Conservation (phyloP, 2,797 vertebrate species). For the Buceros bicornis region DNA sequence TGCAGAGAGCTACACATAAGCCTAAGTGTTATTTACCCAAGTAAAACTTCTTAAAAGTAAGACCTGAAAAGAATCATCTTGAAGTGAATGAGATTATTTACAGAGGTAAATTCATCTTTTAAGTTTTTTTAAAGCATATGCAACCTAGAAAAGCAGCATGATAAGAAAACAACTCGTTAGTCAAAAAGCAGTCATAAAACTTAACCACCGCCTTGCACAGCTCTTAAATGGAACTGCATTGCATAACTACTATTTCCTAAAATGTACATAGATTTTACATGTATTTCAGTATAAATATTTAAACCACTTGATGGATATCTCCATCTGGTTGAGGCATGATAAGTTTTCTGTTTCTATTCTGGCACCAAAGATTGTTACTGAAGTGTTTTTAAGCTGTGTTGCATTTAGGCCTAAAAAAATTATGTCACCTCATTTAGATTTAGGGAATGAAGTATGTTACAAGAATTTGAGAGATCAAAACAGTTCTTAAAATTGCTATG, state of each 20-base stretch:
- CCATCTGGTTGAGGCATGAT: neutral
- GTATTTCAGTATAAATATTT: constrained; percentile 43
- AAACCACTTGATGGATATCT: neutral
- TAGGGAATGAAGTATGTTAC: neutral
- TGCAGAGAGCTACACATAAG: neutral
- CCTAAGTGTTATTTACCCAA: neutral
- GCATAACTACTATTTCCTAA: neutral
- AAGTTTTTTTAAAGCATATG: neutral
- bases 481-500: neutral
- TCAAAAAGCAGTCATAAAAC: neutral
- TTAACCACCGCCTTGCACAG: neutral
- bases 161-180: constrained; percentile 4
- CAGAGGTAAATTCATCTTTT: neutral
- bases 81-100: neutral
- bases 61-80: neutral
- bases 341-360: neutral
- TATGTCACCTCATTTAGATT: neutral
- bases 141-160: neutral
- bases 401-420: neutral
- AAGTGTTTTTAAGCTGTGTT: neutral
- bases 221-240: neutral
- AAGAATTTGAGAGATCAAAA: neutral
- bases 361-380: neutral
- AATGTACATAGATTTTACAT: neutral
- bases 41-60: neutral